Conservation (phyloP, 2,797 vertebrate genomes). For the Acropternis orthonyx region DNA sequence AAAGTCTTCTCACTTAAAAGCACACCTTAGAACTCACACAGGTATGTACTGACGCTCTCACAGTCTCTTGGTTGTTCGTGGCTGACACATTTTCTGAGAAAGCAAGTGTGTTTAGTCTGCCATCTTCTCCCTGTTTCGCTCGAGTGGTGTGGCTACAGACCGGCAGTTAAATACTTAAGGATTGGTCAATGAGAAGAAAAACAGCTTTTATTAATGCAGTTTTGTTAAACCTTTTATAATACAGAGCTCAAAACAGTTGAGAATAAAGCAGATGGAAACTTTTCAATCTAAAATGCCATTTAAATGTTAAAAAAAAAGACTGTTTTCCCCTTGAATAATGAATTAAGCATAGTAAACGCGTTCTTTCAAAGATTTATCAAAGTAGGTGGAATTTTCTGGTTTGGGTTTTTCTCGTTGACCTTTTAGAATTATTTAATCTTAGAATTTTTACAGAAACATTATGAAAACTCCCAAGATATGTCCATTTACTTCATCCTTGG, state of each 20-base stretch:
- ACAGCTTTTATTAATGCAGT: background rate
- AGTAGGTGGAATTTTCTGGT: background rate
- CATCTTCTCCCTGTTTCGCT: slow-evolving; percentile 49
- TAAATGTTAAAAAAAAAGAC: background rate
- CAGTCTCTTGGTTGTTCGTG: slow-evolving; percentile 50
- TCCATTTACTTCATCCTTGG: background rate
- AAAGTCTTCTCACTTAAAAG: slow-evolving; percentile 98
- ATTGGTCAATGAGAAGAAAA: slow-evolving; percentile 4
- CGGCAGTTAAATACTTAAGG: slow-evolving; percentile 13
- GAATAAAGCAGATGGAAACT: background rate
- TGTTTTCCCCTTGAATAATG: rapidly evolving
- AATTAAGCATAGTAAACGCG: background rate
- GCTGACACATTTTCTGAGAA: slow-evolving; percentile 59
- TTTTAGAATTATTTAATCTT: background rate
- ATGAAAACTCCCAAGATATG: background rate
- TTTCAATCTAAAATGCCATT: background rate
- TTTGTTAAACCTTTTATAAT: background rate
- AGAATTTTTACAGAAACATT: background rate
- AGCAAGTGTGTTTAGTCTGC: slow-evolving; percentile 38
- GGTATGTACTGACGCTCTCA: slow-evolving; percentile 78
- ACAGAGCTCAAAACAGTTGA: background rate
- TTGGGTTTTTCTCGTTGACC: background rate
- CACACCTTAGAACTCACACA: slow-evolving; percentile 95
- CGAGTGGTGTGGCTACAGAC: slow-evolving; percentile 33
- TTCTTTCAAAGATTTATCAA: background rate